Conservation (phyloP, 2,113 vertebrate genomes). For the Hassar affinis region DNA sequence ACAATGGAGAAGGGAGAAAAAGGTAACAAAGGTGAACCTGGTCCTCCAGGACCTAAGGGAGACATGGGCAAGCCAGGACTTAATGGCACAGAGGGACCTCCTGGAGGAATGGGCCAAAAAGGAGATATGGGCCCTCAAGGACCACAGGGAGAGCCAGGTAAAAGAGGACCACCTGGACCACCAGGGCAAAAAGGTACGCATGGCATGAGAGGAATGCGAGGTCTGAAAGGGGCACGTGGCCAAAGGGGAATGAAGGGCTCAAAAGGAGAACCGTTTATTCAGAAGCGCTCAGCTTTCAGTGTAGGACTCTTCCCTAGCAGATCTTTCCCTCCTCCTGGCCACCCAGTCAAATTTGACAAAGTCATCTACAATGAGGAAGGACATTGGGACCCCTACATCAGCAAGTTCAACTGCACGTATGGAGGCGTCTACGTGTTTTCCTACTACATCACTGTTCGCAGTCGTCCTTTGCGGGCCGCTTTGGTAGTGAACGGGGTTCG, state of each 20-base stretch:
- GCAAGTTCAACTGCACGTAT: constrained; percentile 85
- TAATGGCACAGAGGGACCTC: constrained; percentile 68
- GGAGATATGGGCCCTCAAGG: constrained; percentile 75
- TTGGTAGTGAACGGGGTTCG: constrained; percentile 79
- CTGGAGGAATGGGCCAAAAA: constrained; percentile 71
- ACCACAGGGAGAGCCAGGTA: constrained; percentile 80
- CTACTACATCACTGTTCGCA: constrained; percentile 88
- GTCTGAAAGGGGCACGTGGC: constrained; percentile 77
- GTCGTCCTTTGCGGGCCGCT: constrained; percentile 80
- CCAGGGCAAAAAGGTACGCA: constrained; percentile 76
- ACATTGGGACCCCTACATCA: constrained; percentile 78
- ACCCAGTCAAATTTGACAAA: constrained; percentile 87
- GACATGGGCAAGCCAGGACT: constrained; percentile 68
- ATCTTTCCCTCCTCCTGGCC: constrained; percentile 84
- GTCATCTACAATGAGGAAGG: constrained; percentile 83
- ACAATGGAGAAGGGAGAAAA: constrained; percentile 70
- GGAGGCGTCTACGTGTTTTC: constrained; percentile 85
- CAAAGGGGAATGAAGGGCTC: constrained; percentile 80
- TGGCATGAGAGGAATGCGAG: constrained; percentile 80
- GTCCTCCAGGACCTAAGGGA: constrained; percentile 54
- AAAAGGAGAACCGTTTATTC: constrained; percentile 65
- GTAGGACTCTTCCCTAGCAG: constrained; percentile 81
- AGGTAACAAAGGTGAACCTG: constrained; percentile 64
- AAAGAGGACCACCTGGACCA: constrained; percentile 71
- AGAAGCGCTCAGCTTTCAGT: constrained; percentile 81